Base-by-base conservation (phyloP, 2,888 invertebrate genomes). In the Taenaris catops region DNA sequence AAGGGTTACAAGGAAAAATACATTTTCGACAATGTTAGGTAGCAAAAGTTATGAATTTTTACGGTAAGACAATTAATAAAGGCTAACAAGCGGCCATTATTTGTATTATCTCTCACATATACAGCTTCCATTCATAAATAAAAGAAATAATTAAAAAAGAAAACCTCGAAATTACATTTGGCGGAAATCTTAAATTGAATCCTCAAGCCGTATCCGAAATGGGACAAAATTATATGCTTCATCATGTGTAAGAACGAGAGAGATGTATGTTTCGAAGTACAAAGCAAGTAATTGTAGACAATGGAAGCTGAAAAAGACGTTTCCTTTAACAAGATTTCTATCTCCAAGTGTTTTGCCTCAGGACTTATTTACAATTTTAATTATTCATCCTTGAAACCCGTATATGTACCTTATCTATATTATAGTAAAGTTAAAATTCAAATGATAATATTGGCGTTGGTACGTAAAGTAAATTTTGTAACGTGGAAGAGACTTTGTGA, bases 251-350 rank as follows among this genome's bases (percentile, higher is more conserved):
- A 21, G 54, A 71, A 34, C 36, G 61, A 48, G 72, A 78, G 44
- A 49, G 44, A 20, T 1, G 8, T 53, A 64, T 41, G 24, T 34
- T 35, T 23, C 9, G 10, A 7, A 18, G 25, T 44, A 24, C 74
- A 81, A 79, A 74, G 79, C 71, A 70, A 78, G 79, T 80, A 78
- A 83, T 80, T 84, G 83, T 84, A 81, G 80, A 84, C 83, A 84
- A 83, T 79, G 66, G 73, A 48, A 64, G 66, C 84, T 84, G 84
- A 79, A 83, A 84, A 84, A 84, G 84, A 84, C 84, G 68, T 81
- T 78, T 81, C 73, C 76, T 73, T 78, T 80, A 81, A 70, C 76
- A 81, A 81, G 84, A 84, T 83, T 78, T 68, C 73, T 74, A 83
- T 81, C 81, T 73, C 50, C 58, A 64, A 75, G 69, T 73, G 68